A percentile compares a stretch with the other conserved stretches of the same genome.
phyloP scores from a whole-genome alignment of 2,113 vertebrate genomes.

The Oenanthe melanoleuca region DNA sequence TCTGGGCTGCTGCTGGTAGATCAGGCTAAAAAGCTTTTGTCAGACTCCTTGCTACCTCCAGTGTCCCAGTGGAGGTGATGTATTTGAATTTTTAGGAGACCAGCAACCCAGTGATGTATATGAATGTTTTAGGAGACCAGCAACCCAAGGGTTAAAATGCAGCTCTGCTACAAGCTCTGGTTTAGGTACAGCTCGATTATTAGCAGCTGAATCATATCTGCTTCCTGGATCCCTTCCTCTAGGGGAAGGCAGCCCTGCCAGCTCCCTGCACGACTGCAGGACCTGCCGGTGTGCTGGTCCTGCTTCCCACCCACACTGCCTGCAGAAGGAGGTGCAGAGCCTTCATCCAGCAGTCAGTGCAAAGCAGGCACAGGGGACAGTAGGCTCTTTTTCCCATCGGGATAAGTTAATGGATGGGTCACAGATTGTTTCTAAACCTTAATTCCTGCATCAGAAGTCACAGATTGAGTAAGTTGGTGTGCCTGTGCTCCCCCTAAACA shows the following conservation, averaged over 20 bases:
- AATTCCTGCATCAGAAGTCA: neutral
- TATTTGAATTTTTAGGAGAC: neutral
- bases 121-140: neutral
- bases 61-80: neutral
- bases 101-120: neutral
- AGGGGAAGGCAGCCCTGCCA: neutral
- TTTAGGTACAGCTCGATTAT: neutral
- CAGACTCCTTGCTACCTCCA: neutral
- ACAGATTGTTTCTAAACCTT: neutral
- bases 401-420: neutral
- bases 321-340: neutral
- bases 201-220: slow-evolving; percentile 2
- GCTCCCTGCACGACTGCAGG: neutral
- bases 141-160: neutral
- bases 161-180: neutral
- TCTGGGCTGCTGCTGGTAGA: neutral
- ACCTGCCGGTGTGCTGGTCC: neutral
- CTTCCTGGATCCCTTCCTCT: neutral
- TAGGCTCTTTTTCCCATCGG: accelerated
- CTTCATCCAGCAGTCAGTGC: neutral
- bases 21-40: neutral
- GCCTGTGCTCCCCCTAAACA: neutral
- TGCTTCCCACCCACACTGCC: neutral
- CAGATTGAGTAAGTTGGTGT: neutral
- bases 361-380: neutral